Conservation (phyloP, 2,797 vertebrate species). For the Chaetodon trifasciatus region DNA sequence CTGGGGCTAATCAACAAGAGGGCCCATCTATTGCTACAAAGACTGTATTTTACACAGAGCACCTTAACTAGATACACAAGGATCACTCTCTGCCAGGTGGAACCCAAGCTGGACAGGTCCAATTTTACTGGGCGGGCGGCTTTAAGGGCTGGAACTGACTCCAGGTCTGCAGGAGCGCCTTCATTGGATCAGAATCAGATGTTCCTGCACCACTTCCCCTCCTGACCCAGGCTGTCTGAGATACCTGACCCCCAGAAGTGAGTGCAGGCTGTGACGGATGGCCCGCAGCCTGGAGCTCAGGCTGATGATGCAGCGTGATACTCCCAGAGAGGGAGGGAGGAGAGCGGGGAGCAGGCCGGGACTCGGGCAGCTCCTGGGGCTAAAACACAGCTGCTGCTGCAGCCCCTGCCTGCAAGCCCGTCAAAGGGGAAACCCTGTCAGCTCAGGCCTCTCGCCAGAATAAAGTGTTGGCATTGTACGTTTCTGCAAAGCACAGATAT, state of each 20-base stretch:
- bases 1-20: slow-evolving; percentile 46
- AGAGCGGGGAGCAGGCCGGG: slow-evolving; percentile 19
- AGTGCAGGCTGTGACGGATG: slow-evolving; percentile 69
- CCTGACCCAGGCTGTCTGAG: slow-evolving; percentile 62
- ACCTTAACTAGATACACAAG: background rate
- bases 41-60: background rate
- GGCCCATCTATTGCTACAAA: slow-evolving; percentile 8
- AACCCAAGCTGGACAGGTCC: slow-evolving; percentile 45
- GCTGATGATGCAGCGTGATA: slow-evolving; percentile 70
- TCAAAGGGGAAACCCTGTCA: slow-evolving; percentile 35
- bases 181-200: slow-evolving; percentile 72
- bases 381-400: slow-evolving; percentile 30
- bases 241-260: slow-evolving; percentile 76
- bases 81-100: slow-evolving; percentile 54
- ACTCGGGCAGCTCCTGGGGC: slow-evolving; percentile 47
- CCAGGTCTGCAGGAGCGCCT: slow-evolving; percentile 35
- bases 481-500: no score
- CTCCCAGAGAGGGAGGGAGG: slow-evolving; percentile 69
- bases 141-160: slow-evolving; percentile 63
- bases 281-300: slow-evolving; percentile 45
- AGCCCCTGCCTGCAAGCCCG: no score
- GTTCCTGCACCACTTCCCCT: slow-evolving; percentile 45
- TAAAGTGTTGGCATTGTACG: background rate
- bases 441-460: slow-evolving; percentile 15
- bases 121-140: slow-evolving; percentile 54